Percentiles rank a stretch among this genome's conserved stretches.
Conservation (phyloP, 2,888 invertebrate species). For the Leptothorax acervorum region DNA sequence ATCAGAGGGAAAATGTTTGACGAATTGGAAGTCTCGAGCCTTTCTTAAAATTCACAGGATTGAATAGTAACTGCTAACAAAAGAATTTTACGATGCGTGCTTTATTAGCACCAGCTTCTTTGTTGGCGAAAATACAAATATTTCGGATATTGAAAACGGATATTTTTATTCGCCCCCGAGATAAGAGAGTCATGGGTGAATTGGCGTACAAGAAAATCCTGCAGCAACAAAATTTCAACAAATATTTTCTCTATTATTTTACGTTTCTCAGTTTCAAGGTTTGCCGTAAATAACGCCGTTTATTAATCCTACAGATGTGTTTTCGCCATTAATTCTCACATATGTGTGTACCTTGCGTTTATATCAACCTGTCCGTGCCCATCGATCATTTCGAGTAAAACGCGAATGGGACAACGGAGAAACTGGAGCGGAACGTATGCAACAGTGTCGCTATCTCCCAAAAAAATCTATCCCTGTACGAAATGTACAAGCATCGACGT, state of each 20-base stretch:
- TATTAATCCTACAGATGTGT: neutral
- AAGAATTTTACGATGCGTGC: neutral
- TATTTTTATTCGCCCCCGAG: neutral
- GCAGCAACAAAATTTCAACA: neutral
- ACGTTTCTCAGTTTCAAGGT: neutral
- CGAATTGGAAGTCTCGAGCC: neutral
- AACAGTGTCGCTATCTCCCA: neutral
- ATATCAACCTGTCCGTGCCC: slow-evolving; percentile 21
- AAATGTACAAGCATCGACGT: neutral
- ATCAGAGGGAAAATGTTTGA: neutral
- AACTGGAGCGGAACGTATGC: slow-evolving; percentile 24
- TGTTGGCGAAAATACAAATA: neutral
- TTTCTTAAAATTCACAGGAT: neutral
- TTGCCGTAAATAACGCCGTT: slow-evolving; percentile 7
- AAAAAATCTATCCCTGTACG: neutral
- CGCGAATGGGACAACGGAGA: slow-evolving; percentile 17
- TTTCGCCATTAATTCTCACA: neutral
- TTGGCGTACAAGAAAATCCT: neutral
- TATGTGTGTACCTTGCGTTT: neutral
- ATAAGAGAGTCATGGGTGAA: neutral
- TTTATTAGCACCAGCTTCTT: neutral
- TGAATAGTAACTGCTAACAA: neutral
- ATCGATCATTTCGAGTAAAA: slow-evolving; percentile 34
- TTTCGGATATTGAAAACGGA: neutral
- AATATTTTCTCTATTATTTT: neutral